Percentiles rank a stretch among this genome's conserved stretches.
phyloP scores from a whole-genome alignment of 2,797 vertebrate genomes.

The Mastacembelus armatus region DNA sequence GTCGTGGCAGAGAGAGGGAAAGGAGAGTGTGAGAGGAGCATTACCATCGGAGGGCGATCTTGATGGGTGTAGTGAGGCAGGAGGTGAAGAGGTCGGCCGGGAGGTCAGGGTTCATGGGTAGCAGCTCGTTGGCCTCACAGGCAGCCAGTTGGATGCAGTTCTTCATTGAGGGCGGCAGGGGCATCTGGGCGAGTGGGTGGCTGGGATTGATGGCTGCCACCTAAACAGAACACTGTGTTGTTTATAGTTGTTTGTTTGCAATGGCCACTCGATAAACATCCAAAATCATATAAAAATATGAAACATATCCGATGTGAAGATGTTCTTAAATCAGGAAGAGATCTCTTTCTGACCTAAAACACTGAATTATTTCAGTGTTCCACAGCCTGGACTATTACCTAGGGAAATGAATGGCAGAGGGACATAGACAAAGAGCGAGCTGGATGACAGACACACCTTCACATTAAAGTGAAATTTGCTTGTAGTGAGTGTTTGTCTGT shows the following conservation, averaged over 20 bases:
- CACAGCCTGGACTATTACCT: conserved; percentile 9
- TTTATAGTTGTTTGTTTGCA: not conserved
- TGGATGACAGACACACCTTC: not conserved
- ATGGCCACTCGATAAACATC: too few species aligned
- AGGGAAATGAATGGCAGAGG: conserved; percentile 19
- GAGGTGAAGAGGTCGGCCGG: conserved; percentile 98
- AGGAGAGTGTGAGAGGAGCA: not conserved
- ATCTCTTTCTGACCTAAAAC: conserved; percentile 18
- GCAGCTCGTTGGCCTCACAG: conserved; percentile 93
- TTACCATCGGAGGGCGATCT: conserved; percentile 97
- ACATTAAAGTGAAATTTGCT: conserved; percentile 10
- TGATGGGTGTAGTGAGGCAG: conserved; percentile 98
- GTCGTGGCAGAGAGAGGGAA: not conserved
- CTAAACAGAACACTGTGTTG: conserved; percentile 73
- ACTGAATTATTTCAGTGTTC: conserved; percentile 22
- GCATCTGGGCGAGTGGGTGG: conserved; percentile 97
- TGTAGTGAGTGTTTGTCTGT: conserved; percentile 8
- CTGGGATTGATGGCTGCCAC: conserved; percentile 98
- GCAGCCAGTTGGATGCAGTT: conserved; percentile 99
- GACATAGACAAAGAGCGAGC: not conserved
- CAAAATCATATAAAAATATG: too few species aligned
- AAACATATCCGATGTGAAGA: not conserved
- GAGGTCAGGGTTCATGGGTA: conserved; percentile 98
- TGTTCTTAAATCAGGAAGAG: conserved; percentile 1
- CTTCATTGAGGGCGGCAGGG: conserved; percentile 97